A percentile compares a stretch with the other conserved stretches of the same genome.
Conservation (phyloP, 2,888 invertebrate species). For the Stenurella melanura region DNA sequence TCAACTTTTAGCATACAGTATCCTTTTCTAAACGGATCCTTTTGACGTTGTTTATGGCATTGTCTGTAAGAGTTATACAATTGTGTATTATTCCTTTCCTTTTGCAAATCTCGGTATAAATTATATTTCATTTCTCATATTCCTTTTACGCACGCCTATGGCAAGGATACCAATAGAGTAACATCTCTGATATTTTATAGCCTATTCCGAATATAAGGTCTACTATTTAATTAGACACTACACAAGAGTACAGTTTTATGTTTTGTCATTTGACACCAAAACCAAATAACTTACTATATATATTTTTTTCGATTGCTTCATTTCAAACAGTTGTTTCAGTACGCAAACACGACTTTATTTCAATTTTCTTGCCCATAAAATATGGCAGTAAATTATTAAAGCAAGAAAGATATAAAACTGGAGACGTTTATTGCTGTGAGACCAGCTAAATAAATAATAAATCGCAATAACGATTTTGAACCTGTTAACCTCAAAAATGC, state of each 20-base stretch:
- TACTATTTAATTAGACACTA: constrained; percentile 33
- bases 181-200: constrained; percentile 17
- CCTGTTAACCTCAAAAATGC: constrained; percentile 33
- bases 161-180: constrained; percentile 1
- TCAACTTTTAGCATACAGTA: no score
- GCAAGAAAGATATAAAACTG: constrained; percentile 25
- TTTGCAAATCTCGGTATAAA: no score
- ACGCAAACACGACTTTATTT: constrained; percentile 25
- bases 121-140: no score
- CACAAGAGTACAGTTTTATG: constrained; percentile 29
- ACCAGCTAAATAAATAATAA: constrained; percentile 37
- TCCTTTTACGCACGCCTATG: neutral
- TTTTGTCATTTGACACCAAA: constrained; percentile 30
- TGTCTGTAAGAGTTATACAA: no score
- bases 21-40: no score
- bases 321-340: constrained; percentile 19
- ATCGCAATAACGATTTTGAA: constrained; percentile 33
- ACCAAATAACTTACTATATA: neutral
- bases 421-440: constrained; percentile 29
- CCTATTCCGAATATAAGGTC: constrained; percentile 24
- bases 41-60: no score
- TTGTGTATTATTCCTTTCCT: no score
- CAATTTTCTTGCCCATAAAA: constrained; percentile 34
- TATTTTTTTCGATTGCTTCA: constrained; percentile 25
- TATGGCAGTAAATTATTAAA: constrained; percentile 32